Base-by-base conservation (phyloP, 23 tunicate species). In the Halocynthia roretzi region DNA sequence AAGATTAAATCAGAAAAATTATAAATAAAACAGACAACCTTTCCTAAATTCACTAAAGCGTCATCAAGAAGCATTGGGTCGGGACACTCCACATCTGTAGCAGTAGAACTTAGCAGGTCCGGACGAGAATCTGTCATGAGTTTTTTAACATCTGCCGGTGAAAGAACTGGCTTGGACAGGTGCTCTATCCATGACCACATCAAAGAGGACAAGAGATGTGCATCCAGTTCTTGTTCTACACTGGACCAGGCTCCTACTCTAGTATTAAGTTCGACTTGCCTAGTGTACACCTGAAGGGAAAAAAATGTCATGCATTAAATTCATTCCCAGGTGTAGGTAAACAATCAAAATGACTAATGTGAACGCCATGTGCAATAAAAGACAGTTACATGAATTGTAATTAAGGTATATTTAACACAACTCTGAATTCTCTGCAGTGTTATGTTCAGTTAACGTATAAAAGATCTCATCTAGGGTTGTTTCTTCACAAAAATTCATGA, bases 121-220 rank as follows among this genome's bases (percentile, higher is more conserved):
- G 64, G 78, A 14, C 62, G 55, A 21, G 78, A 74, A 5, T 53
- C 23, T 62, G 82, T 76, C 9, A 22, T 17, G 8, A 74, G 31
- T 21, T 74, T 23, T 7, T n/a, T 23, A 9, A 80, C 54, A 2
- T 52, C 51, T 51, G 31, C 49, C 7, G 19, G 10, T 5, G 82
- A 40, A 70, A 92, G 23, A 49, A 92, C 56, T 55, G 98, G 92
- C 49, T 82, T 80, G 18, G 84, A 72, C 14, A 92, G 80, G 60
- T 92, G 98, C 57, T 92, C 98, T 20, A 92, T 64, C 98, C 98
- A 92, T 48, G 98, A 86, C 98, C 98, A 92, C 98, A 92, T 92
- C 58, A 92, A 84, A 15, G 84, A 72, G 7, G 98, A 51, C 57
- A 92, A 75, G 50, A 86, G 79, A 53, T 71, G 70, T 44, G 87